Evolutionary conservation across 2,113 vertebrate species (phyloP).

Genomic region (Epinephelus moara): DNA sequence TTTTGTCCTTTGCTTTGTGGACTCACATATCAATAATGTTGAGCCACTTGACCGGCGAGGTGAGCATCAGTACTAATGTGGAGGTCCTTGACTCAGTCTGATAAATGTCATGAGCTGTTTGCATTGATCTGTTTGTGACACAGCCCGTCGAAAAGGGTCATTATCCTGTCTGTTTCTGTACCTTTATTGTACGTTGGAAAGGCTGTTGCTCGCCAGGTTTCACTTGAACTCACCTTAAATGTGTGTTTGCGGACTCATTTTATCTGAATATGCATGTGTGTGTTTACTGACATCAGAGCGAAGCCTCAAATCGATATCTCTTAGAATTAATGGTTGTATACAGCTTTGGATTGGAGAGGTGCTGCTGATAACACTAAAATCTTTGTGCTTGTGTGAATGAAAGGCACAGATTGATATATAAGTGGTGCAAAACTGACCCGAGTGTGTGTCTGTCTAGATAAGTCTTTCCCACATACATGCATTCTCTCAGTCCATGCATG

Average conservation of each 20-base stretch:
- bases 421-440: constrained; percentile 21
- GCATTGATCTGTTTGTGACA: constrained; percentile 74
- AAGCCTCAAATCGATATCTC: constrained; percentile 7
- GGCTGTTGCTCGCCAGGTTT: constrained; percentile 15
- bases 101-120: constrained; percentile 77
- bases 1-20: constrained; percentile 46
- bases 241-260: not conserved
- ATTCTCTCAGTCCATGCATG: constrained; percentile 6
- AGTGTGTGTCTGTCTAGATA: not conserved
- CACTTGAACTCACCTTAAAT: not conserved
- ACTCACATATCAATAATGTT: constrained; percentile 67
- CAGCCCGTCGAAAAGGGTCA: constrained; percentile 44
- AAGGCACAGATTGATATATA: not conserved
- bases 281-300: not conserved
- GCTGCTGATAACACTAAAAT: not conserved
- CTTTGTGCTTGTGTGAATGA: not conserved
- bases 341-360: not conserved
- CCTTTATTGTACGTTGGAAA: constrained; percentile 30
- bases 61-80: constrained; percentile 64
- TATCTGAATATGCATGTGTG: constrained; percentile 2
- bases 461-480: not conserved
- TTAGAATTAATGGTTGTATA: not conserved
- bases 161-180: constrained; percentile 43
- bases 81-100: constrained; percentile 72
- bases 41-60: constrained; percentile 64